These are phyloP conservation scores for Papilio gigon DNA, from an alignment of 2,888 invertebrate species.

Conservation along the genomic window DNA sequence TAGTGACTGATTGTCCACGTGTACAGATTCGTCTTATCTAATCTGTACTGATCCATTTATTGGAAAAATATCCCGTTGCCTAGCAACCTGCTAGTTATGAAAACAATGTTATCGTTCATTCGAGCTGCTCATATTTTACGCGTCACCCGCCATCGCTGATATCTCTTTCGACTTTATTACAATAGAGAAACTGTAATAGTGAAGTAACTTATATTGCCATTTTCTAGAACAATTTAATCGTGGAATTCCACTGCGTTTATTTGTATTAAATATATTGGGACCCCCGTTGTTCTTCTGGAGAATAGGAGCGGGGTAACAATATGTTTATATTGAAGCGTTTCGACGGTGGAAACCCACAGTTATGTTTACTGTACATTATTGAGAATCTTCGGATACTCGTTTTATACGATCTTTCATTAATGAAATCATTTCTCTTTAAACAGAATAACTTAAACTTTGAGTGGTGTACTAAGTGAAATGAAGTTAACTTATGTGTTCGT, in stretches of 20 bases:
- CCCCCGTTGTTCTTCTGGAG: too few species aligned
- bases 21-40: neutral
- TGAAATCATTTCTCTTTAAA: slow-evolving; percentile 1
- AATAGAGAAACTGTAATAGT: neutral
- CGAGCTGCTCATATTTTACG: slow-evolving; percentile 18
- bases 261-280: too few species aligned
- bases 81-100: slow-evolving; percentile 20
- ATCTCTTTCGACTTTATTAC: neutral
- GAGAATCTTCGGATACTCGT: neutral
- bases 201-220: neutral
- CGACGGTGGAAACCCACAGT: too few species aligned
- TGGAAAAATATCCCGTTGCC: slow-evolving; percentile 23
- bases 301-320: too few species aligned
- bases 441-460: slow-evolving; percentile 15
- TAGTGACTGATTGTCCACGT: too few species aligned
- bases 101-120: slow-evolving; percentile 35
- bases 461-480: slow-evolving; percentile 26
- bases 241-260: too few species aligned
- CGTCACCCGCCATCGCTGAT: slow-evolving; percentile 23
- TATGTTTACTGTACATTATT: neutral
- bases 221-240: too few species aligned
- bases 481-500: slow-evolving; percentile 21
- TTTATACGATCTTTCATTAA: slow-evolving; percentile 3
- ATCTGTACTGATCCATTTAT: neutral
- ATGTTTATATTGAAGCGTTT: too few species aligned